Conservation (phyloP, 2,888 invertebrate genomes). For the Rhodophaea formosa region DNA sequence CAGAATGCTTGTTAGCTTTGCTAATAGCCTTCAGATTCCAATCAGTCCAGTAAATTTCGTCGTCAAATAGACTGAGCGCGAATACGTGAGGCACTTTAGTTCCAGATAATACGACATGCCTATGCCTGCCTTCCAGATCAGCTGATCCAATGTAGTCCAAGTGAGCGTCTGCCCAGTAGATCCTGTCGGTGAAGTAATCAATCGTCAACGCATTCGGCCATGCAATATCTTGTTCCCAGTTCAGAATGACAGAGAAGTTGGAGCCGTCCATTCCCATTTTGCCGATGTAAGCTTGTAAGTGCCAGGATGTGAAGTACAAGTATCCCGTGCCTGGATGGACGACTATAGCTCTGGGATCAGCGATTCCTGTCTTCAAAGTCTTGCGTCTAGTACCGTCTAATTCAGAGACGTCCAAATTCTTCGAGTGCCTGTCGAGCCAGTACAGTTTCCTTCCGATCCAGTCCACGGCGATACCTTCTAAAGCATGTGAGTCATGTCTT, state of each 20-base stretch:
- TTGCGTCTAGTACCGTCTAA: conserved; percentile 95
- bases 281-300: conserved; percentile 96
- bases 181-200: conserved; percentile 96
- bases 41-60: conserved; percentile 97
- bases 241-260: conserved; percentile 92
- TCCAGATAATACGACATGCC: conserved; percentile 91
- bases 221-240: conserved; percentile 96
- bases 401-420: conserved; percentile 97
- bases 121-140: conserved; percentile 94
- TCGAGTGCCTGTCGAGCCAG: conserved; percentile 97
- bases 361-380: conserved; percentile 92
- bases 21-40: conserved; percentile 98
- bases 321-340: conserved; percentile 97
- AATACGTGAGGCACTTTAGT: conserved; percentile 96
- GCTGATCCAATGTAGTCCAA: conserved; percentile 97
- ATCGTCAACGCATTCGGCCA: conserved; percentile 99
- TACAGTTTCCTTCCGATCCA: conserved; percentile 98
- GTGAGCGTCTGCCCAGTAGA: conserved; percentile 99
- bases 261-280: conserved; percentile 98
- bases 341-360: conserved; percentile 96
- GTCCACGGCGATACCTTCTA: conserved; percentile 98
- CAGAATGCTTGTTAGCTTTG: conserved; percentile 95
- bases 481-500: conserved; percentile 95
- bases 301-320: conserved; percentile 98
- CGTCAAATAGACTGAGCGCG: conserved; percentile 96